Conservation (phyloP, 92 coral and sea anemone species). For the Virgularia gustaviana region DNA sequence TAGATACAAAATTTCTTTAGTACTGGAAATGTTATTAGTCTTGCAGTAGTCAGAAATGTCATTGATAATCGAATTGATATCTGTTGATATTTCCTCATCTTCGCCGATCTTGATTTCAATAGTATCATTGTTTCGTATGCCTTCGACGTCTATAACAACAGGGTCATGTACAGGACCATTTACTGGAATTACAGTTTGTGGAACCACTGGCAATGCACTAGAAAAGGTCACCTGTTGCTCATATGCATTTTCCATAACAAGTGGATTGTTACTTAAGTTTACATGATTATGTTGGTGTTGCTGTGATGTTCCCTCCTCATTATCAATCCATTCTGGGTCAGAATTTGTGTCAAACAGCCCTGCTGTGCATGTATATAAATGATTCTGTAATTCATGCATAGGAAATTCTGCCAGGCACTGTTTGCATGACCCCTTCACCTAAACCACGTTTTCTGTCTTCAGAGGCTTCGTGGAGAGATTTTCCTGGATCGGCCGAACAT, state of each 20-base stretch:
- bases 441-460: slow-evolving; percentile 29
- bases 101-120: no score
- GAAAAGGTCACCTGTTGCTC: no score
- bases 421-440: slow-evolving; percentile 39
- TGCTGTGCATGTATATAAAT: slow-evolving; percentile 42
- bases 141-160: no score
- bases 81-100: not conserved
- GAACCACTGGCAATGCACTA: no score
- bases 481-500: slow-evolving; percentile 47
- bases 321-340: not conserved
- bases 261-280: no score
- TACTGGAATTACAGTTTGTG: no score
- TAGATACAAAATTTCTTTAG: not conserved
- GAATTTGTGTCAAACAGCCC: slow-evolving; percentile 9
- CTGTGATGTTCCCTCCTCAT: no score
- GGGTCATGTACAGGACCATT: no score
- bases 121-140: no score
- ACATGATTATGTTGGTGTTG: no score
- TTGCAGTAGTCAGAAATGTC: not conserved
- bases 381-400: slow-evolving; percentile 35
- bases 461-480: slow-evolving; percentile 46
- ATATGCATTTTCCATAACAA: no score
- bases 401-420: slow-evolving; percentile 40
- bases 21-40: not conserved
- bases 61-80: not conserved